Conservation (phyloP, 64 coral and sea anemone genomes). For the Dendrophyllia cribrosa region DNA sequence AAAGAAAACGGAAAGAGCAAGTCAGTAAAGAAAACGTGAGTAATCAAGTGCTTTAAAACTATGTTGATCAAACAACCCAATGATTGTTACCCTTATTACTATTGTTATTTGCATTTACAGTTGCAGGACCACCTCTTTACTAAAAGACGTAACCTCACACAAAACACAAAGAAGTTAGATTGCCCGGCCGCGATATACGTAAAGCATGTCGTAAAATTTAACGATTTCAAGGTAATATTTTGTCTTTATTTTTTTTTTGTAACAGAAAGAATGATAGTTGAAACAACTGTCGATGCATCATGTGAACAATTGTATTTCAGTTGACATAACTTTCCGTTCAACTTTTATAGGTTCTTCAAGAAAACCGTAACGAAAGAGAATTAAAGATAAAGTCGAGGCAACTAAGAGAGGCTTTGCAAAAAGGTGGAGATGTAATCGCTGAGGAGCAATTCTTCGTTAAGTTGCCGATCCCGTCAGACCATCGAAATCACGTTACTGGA, state of each 20-base stretch:
- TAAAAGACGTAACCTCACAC: not conserved
- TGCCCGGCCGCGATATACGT: constrained; percentile 8
- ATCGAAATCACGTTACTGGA: no score
- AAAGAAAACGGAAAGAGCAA: not conserved
- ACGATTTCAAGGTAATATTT: constrained; percentile 15
- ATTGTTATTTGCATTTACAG: not conserved
- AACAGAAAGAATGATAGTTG: not conserved
- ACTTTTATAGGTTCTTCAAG: no score
- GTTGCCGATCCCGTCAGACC: no score
- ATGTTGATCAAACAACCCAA: not conserved
- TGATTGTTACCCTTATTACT: not conserved
- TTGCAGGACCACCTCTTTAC: constrained; percentile 6
- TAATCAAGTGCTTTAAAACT: not conserved
- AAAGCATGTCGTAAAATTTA: constrained; percentile 21
- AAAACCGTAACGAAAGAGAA: no score
- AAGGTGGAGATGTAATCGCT: no score
- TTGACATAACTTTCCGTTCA: no score
- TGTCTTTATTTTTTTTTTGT: not conserved
- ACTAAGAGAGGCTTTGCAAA: no score
- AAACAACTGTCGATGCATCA: not conserved
- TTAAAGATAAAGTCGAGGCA: no score
- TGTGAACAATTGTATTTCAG: no score
- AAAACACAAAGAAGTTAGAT: constrained; percentile 20
- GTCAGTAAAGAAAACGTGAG: constrained; percentile 19
- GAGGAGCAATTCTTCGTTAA: no score